Evolutionary conservation across 2,888 invertebrate genomes (phyloP).

Genomic region (Chironomus riparius): DNA sequence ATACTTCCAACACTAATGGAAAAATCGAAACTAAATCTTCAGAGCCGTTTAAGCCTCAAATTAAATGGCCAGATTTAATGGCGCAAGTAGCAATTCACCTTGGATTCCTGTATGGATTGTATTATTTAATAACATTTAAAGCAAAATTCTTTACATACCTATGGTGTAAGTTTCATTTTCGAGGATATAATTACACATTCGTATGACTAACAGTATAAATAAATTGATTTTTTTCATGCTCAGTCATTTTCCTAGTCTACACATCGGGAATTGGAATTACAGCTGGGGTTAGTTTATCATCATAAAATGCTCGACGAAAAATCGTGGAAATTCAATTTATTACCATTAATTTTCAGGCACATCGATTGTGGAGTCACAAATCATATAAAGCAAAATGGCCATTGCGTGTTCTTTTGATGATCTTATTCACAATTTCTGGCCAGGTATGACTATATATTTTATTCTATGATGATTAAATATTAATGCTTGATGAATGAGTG

Average conservation of each 20-base stretch:
- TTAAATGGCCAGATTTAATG: slow-evolving; percentile 63
- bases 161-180: slow-evolving; percentile 55
- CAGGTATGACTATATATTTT: slow-evolving; percentile 49
- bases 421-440: slow-evolving; percentile 69
- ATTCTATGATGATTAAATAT: neutral
- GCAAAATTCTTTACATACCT: slow-evolving; percentile 55
- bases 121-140: slow-evolving; percentile 47
- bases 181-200: neutral
- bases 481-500: neutral
- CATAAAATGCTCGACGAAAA: neutral
- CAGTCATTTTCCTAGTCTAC: slow-evolving; percentile 51
- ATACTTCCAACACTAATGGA: neutral
- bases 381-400: slow-evolving; percentile 67
- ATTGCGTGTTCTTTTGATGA: slow-evolving; percentile 54
- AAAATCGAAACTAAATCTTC: slow-evolving; percentile 28
- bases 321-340: neutral
- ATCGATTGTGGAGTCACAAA: slow-evolving; percentile 71
- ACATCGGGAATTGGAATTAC: slow-evolving; percentile 75
- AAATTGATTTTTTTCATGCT: slow-evolving; percentile 25
- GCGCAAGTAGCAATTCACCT: slow-evolving; percentile 62
- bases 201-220: neutral
- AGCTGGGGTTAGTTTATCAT: slow-evolving; percentile 43
- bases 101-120: slow-evolving; percentile 61
- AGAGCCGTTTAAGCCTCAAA: slow-evolving; percentile 47
- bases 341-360: slow-evolving; percentile 42